Base-by-base conservation (phyloP, 2,797 vertebrate species). In the Sus cebifrons region DNA sequence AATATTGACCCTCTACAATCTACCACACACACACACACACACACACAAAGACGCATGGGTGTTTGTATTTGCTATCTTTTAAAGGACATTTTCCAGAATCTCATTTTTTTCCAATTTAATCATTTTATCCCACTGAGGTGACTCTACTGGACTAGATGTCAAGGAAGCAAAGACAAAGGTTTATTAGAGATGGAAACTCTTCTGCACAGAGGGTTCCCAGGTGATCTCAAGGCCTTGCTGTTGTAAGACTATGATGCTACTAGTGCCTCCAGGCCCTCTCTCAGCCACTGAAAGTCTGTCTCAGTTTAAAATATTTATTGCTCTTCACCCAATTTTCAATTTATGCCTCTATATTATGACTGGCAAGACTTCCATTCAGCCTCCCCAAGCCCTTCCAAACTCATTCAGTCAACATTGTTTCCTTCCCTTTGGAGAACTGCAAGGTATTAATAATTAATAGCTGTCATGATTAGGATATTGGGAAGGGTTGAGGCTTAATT, bases 281-380 rank as follows among this genome's bases (percentile, higher is more conserved):
- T 88, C 44, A 21, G 7, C 16, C 77, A 68, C 7, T 21, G 36
- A 60, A 84, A 29, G 27, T 40, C 44, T 71, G 13, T 36, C 79
- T 85, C 29, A 32, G 15, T 87, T 90, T 81, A 58, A 92, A 91
- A 17, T 29, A 54, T 27, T 65, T 64, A 75, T 73, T 78, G 64
- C 17, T 91, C 75, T 93, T 91, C n/a, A 68, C 25, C 13, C 75
- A 16, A 86, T 92, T 70, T 77, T 78, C 75, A 92, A 85, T 64
- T 15, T 88, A 87, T 36, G 15, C 18, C 21, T 75, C 52, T 67
- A 8, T 36, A 32, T 58, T 83, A 74, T 86, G 44, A 77, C 52
- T 64, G 73, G 32, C 8, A 67, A 73, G 64, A 32, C 32, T 65
- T 32, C 54, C 44, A 52, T 56, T 86, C 56, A 78, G 40, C 17